Evolutionary conservation across 2,888 invertebrate species (phyloP), one percentile per base, ranked within the genome.

Genomic region (Cataglyphis rosenhaueri): DNA sequence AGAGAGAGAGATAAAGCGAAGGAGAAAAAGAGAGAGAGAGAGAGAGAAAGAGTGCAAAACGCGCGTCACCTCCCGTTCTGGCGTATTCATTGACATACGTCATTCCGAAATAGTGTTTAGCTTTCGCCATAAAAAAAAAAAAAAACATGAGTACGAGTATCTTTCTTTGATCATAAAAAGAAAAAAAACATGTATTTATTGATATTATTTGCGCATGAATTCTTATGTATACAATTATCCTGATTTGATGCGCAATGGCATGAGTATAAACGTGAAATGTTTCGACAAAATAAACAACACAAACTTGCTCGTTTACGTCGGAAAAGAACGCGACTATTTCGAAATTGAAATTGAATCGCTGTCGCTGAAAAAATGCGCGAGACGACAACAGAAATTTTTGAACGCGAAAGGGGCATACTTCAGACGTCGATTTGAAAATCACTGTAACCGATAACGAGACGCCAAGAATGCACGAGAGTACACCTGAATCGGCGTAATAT

Each of bases 371-470:
- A 5, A 18, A 25, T 18, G 6, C 9, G 3, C 9, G 41, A 55
- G 25, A 25, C 25, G 18, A 32, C 32, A 0, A n/a, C n/a, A 61
- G 32, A 32, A 64, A 44, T 4, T 15, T 25, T 12, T 1, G 2
- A 5, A 52, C 18, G 10, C 65, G 66, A 66, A 18, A 76, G 55
- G 55, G 52, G 38, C 38, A 5, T 25, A 38, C 55, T 66, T 55
- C 25, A 18, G 12, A 18, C 41, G 64, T 52, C 65, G 65, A 52
- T 75, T 76, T 66, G 66, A 76, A 76, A 55, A 66, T 66, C 66
- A 66, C 66, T 76, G 75, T 32, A 32, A 25, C 21, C 6, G 18
- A 48, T 35, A 65, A 52, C 65, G 65, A 52, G 65, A 75, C 41
- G 75, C 75, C 75, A 32, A 18, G 18, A 74, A 48, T 48, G 44